Percentiles rank a stretch among this genome's conserved stretches.
Evolutionary conservation across 2,888 invertebrate species (phyloP).

Genomic region (Lasioglossum oenotherae): DNA sequence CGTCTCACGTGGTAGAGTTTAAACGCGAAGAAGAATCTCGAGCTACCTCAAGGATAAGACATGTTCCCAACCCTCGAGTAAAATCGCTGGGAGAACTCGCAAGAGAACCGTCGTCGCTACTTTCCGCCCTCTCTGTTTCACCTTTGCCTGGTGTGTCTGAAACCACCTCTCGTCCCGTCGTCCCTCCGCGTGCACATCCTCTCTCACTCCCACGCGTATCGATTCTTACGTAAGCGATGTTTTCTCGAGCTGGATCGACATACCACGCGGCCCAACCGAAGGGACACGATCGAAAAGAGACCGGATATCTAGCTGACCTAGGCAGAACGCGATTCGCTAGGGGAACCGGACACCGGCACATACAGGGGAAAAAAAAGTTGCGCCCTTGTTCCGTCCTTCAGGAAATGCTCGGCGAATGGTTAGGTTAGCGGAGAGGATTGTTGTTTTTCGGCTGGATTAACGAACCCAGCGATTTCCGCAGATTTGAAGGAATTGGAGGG

Average conservation of each 20-base stretch:
- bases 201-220: conserved; percentile 64
- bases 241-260: conserved; percentile 68
- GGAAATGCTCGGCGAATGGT: conserved; percentile 38
- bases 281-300: conserved; percentile 28
- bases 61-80: conserved; percentile 73
- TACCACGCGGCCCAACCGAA: conserved; percentile 23
- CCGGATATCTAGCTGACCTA: conserved; percentile 68
- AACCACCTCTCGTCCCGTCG: conserved; percentile 49
- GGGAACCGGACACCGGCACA: conserved; percentile 13
- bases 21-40: conserved; percentile 68
- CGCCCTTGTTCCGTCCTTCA: conserved; percentile 41
- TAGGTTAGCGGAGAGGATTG: conserved; percentile 29
- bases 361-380: conserved; percentile 37
- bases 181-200: conserved; percentile 51
- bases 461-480: conserved; percentile 53
- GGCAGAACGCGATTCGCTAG: conserved; percentile 61
- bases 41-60: conserved; percentile 71
- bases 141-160: conserved; percentile 31
- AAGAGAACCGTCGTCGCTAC: not conserved
- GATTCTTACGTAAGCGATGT: conserved; percentile 74
- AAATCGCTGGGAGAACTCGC: conserved; percentile 70
- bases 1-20: conserved; percentile 62
- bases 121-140: conserved; percentile 25
- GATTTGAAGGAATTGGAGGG: conserved; percentile 34
- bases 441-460: conserved; percentile 57